These are phyloP conservation scores for Maniola jurtina DNA, from an alignment of 1,140 invertebrate genomes.

Conservation along the genomic window DNA sequence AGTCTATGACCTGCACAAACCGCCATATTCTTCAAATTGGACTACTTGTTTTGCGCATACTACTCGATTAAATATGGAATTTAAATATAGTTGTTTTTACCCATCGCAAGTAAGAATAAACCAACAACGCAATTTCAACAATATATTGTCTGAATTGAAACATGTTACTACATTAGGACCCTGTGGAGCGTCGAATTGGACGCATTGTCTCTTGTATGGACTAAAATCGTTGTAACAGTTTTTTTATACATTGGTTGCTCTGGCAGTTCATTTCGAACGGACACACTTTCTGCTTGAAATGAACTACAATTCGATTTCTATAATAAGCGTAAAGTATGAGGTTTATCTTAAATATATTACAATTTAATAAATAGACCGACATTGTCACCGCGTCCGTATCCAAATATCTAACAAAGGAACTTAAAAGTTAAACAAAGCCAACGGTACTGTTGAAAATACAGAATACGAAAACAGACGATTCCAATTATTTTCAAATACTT, in stretches of 20 bases:
- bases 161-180: slow-evolving; percentile 59
- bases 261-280: slow-evolving; percentile 37
- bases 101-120: slow-evolving; percentile 1
- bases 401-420: slow-evolving; percentile 8
- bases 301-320: slow-evolving; percentile 37
- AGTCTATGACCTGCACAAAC: too few species aligned
- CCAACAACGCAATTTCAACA: slow-evolving; percentile 21
- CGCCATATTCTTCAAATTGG: too few species aligned
- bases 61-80: too few species aligned
- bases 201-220: slow-evolving; percentile 48
- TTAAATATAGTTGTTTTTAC: neutral
- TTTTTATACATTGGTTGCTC: slow-evolving; percentile 45
- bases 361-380: slow-evolving; percentile 33
- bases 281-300: slow-evolving; percentile 21
- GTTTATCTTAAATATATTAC: slow-evolving; percentile 33
- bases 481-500: neutral
- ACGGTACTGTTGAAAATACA: neutral
- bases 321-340: slow-evolving; percentile 58
- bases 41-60: neutral
- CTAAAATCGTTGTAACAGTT: slow-evolving; percentile 60
- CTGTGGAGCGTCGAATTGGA: slow-evolving; percentile 57
- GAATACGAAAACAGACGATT: neutral
- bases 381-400: slow-evolving; percentile 5
- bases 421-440: slow-evolving; percentile 2
- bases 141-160: slow-evolving; percentile 46